phyloP scores from a whole-genome alignment of 23 tunicate species.

The Trididemnum clinides region DNA sequence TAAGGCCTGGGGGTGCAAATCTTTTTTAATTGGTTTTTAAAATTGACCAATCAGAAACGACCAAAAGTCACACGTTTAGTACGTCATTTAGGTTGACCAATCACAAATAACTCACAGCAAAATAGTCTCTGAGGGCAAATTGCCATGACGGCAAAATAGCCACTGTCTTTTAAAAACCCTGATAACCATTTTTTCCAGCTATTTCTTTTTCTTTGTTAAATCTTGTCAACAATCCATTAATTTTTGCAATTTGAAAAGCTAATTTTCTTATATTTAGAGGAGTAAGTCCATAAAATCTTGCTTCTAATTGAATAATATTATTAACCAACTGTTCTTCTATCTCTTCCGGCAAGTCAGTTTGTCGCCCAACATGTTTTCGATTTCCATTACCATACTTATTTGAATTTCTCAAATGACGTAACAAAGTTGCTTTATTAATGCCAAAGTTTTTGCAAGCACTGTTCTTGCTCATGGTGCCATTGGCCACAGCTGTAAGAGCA shows the following conservation, averaged over 20 bases:
- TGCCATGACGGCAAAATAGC: too few species aligned
- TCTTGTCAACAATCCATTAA: slow-evolving; percentile 3
- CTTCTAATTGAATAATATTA: background rate
- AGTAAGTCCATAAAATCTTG: slow-evolving; percentile 25
- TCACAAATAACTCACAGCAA: too few species aligned
- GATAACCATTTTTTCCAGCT: slow-evolving; percentile 34
- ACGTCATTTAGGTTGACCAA: too few species aligned
- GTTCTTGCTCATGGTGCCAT: slow-evolving; percentile 1
- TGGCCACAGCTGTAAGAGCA: background rate
- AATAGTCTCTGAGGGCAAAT: too few species aligned
- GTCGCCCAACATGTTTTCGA: slow-evolving; percentile 2
- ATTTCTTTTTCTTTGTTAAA: slow-evolving; percentile 13
- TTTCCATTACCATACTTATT: background rate
- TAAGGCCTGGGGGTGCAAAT: too few species aligned
- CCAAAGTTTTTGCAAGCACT: background rate
- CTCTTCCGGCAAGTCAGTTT: slow-evolving; percentile 19
- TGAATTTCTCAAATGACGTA: background rate
- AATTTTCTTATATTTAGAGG: background rate
- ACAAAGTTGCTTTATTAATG: slow-evolving; percentile 27
- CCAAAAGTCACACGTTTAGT: too few species aligned
- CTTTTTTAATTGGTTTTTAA: too few species aligned
- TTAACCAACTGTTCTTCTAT: slow-evolving; percentile 11
- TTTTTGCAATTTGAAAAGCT: slow-evolving; percentile 22
- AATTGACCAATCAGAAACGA: too few species aligned
- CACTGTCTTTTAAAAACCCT: too few species aligned